Conservation (phyloP, 2,113 vertebrate species). For the Uria aalge region DNA sequence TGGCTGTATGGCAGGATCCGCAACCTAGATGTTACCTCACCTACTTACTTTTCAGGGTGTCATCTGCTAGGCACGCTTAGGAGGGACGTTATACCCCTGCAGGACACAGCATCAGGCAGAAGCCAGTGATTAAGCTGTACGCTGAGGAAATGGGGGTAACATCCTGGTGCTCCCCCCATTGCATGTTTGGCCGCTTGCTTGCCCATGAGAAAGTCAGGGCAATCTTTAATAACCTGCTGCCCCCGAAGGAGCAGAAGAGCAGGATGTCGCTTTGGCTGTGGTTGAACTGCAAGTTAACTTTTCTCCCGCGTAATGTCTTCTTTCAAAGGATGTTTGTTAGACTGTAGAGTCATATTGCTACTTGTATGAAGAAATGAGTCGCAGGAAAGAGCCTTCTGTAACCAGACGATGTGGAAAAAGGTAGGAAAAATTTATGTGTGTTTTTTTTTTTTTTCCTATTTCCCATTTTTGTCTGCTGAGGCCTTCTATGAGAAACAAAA, state of each 20-base stretch:
- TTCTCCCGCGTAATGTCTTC: not conserved
- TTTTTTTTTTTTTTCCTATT: not conserved
- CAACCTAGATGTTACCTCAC: not conserved
- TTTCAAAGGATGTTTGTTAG: not conserved
- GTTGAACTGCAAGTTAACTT: not conserved
- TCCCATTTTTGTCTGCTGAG: not conserved
- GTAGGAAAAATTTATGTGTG: not conserved
- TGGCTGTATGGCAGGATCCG: not conserved
- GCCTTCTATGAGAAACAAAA: not conserved
- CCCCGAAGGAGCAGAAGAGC: not conserved
- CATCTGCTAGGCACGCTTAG: not conserved
- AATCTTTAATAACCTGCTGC: not conserved
- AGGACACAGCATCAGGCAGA: not conserved
- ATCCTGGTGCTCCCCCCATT: not conserved
- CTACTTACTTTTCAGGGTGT: not conserved
- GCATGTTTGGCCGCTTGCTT: not conserved
- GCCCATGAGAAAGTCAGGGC: not conserved
- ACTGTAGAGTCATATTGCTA: not conserved
- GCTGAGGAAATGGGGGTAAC: not conserved
- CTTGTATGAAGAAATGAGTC: not conserved
- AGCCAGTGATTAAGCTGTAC: not conserved
- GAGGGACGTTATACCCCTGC: not conserved
- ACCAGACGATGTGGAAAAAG: not conserved
- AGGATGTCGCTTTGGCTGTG: fast-evolving
- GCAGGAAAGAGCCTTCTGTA: not conserved